Conservation (phyloP, 2,113 vertebrate genomes). For the Planiliza haematocheilus region DNA sequence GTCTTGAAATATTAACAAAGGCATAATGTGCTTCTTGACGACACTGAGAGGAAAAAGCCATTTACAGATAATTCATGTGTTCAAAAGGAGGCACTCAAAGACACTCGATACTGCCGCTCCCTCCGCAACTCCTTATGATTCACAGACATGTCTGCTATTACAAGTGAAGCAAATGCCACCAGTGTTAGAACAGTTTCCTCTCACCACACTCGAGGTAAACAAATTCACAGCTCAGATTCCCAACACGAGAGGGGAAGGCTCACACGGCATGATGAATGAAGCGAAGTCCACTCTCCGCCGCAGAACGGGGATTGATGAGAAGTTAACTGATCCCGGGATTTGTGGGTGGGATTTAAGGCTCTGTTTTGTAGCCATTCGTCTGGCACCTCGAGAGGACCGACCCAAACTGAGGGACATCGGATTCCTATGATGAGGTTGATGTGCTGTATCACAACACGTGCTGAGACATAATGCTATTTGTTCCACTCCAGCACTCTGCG, state of each 20-base stretch:
- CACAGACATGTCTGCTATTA: constrained; percentile 59
- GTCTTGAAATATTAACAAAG: constrained; percentile 53
- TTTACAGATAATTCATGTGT: constrained; percentile 45
- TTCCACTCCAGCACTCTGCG: constrained; percentile 71
- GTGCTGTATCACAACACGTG: constrained; percentile 74
- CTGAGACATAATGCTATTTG: constrained; percentile 76
- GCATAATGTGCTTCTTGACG: constrained; percentile 43
- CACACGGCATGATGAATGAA: constrained; percentile 65
- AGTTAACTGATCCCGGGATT: constrained; percentile 75
- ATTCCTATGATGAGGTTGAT: constrained; percentile 77
- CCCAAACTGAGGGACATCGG: constrained; percentile 52
- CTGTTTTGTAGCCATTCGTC: constrained; percentile 55
- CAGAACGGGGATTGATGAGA: constrained; percentile 59
- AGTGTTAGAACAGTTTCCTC: constrained; percentile 64
- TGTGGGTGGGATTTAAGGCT: constrained; percentile 69
- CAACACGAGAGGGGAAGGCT: constrained; percentile 34
- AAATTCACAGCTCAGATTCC: constrained; percentile 49
- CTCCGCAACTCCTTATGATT: constrained; percentile 63
- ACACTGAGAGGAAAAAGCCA: constrained; percentile 23
- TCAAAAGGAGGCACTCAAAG: constrained; percentile 54
- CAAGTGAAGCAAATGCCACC: constrained; percentile 66
- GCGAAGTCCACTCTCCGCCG: constrained; percentile 36
- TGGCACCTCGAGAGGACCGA: constrained; percentile 48
- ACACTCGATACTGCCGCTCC: constrained; percentile 48
- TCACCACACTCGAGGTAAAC: constrained; percentile 61